phyloP scores from a whole-genome alignment of 2,113 vertebrate genomes.

The Pampusana beccarii region DNA sequence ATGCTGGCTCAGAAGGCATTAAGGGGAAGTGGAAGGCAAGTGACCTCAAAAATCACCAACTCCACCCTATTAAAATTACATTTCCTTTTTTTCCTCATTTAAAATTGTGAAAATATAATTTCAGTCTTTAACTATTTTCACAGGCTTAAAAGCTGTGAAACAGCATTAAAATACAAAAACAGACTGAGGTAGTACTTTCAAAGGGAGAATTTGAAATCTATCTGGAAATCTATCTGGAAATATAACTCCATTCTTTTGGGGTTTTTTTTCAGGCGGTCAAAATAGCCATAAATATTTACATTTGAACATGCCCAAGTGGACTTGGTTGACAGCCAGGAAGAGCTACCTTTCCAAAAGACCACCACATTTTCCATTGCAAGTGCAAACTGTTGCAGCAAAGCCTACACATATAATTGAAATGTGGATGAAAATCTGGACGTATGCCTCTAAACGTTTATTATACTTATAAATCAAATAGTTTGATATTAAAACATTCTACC shows the following conservation, averaged over 20 bases:
- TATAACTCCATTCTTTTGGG: constrained; percentile 4
- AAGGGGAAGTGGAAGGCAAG: neutral
- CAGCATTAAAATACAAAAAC: neutral
- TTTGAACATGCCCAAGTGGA: neutral
- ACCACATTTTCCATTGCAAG: neutral
- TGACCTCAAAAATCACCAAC: neutral
- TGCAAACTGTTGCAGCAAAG: neutral
- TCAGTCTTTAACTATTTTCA: neutral
- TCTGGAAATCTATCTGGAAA: neutral
- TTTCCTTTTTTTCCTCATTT: neutral
- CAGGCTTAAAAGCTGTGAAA: neutral
- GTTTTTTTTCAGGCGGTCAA: neutral
- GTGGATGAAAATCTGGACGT: neutral
- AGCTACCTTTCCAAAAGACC: neutral
- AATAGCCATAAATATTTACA: constrained; percentile 35
- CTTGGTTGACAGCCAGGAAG: neutral
- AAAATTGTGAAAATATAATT: neutral
- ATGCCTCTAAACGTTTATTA: neutral
- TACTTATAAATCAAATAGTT: neutral
- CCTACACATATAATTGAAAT: neutral
- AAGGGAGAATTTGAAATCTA: neutral
- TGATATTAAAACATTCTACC: neutral
- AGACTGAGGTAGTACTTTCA: neutral
- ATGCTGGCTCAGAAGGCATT: neutral
- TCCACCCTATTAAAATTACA: neutral